Evolutionary conservation across 1,140 invertebrate genomes (phyloP).

Genomic region (Thalassaphorura encarpata): DNA sequence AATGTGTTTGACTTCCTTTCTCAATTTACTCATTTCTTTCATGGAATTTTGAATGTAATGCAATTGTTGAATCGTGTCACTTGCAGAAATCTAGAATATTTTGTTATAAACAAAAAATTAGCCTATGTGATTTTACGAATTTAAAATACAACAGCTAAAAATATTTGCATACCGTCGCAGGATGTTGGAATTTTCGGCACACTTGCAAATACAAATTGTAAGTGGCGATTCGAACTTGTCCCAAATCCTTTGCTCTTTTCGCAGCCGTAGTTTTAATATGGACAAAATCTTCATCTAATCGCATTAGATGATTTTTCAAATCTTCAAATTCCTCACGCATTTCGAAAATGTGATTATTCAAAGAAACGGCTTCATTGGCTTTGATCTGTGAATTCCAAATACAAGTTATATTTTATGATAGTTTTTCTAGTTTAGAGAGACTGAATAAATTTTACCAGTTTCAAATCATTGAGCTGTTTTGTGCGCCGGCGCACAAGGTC

Average conservation of each 20-base stretch:
- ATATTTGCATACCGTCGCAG: neutral
- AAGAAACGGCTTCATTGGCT: constrained; percentile 5
- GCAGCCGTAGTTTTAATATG: constrained; percentile 29
- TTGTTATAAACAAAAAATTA: neutral
- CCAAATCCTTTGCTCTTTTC: constrained; percentile 16
- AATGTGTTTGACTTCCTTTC: constrained; percentile 7
- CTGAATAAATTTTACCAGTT: neutral
- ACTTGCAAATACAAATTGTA: constrained; percentile 17
- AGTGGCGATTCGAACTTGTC: constrained; percentile 27
- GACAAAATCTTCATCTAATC: constrained; percentile 15
- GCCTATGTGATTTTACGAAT: neutral
- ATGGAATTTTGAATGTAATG: constrained; percentile 8
- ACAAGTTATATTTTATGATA: neutral
- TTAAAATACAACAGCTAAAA: neutral
- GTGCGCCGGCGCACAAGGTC: neutral
- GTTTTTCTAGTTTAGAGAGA: neutral
- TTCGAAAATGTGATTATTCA: constrained; percentile 23
- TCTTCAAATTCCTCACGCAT: constrained; percentile 6
- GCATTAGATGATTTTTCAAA: neutral
- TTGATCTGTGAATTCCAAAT: neutral
- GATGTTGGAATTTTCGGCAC: constrained; percentile 5
- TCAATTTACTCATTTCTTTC: constrained; percentile 17
- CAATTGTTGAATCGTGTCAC: constrained; percentile 11
- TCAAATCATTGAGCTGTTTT: neutral
- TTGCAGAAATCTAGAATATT: constrained; percentile 1